Base-by-base conservation (phyloP, 2,113 vertebrate genomes). In the Gobiocypris rarus region DNA sequence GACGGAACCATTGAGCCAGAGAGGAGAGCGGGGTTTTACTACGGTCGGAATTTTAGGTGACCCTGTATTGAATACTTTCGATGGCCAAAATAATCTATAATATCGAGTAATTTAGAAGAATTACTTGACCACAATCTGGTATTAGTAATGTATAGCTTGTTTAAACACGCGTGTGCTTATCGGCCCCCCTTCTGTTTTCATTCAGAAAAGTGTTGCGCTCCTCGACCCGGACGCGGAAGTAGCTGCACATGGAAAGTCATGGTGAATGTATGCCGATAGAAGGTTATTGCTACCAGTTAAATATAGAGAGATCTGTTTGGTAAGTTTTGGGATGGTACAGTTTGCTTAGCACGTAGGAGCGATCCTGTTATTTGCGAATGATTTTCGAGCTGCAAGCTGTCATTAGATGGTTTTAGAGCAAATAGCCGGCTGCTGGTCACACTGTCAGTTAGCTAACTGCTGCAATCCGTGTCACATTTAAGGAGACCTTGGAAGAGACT, bases 221-320 rank as follows among this genome's bases (percentile, higher is more conserved):
- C 87, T 63, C 89, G 93, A 94, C 93, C 93, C 84, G 94, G 94
- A 95, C 94, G 92, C 92, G 94, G 94, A 95, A 95, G 87, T 83
- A 15, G 83, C 15, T 28, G 19, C 87, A 86, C 75, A 76, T 86
- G 84, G 87, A 90, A 91, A 92, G 91, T 94, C 89, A 90, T 88
- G 89, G 88, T 90, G 91, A 86, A 26, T 86, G 90, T 84, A 81
- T 86, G 73, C 89, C 77, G 91, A 92, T 87, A 88, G 93, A 94
- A 95, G 94, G 94, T 95, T 95, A 94, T 90, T 83, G 84, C 76
- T 81, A 86, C 82, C 90, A 88, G 81, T 67, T 86, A 90, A 79
- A 86, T 71, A 84, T 48, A 83, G 86, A 52, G 76, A 85, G 81
- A 54, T 80, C 75, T 45, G 59, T 41, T 31, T 43, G 93, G 94